Base-by-base conservation (phyloP, 2,797 vertebrate species). In the Lacerta bilineata region DNA sequence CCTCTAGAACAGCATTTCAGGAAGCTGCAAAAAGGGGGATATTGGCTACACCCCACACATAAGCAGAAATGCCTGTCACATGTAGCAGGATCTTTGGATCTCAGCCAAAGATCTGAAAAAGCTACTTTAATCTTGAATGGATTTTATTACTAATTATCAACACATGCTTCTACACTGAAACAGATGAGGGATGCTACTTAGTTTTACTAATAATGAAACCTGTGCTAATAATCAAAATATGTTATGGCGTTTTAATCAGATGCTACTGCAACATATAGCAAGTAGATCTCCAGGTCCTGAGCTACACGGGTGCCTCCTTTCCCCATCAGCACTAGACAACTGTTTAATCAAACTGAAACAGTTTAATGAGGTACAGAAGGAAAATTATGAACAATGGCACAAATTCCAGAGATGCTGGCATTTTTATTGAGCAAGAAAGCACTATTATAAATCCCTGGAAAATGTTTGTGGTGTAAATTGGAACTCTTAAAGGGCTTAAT, bases 401-500 rank as follows among this genome's bases (percentile, higher is more conserved):
- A 80, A 66, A 41, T 79, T 29, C 29, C 72, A 6, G 43, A 41
- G 36, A 18, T 50, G 59, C 71, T 66, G 39, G 33, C 18, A 69
- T 50, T 77, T 39, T 69, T 43, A 7, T 81, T 86, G 11, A 76
- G 71, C n/a, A 81, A 77, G 55, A 89, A 46, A 86, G 20, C 81
- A 85, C 78, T 61, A 89, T 86, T 84, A 80, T 76, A 77, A 83
- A 85, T 80, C 4, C 59, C 23, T 81, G 61, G 50, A 88, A 89
- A 89, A 85, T 41, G 55, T n/a, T 11, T 76, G 33, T 17, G 69
- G 39, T 64, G 41, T 76, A 80, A 89, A 81, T 88, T 80, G 29
- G 78, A 83, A 68, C 64, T 88, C 50, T 69, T 36, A 39, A 75
- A 85, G 66, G 39, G 6, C 11, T 80, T 75, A 74, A 75, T 87